Conservation (phyloP, 2,113 vertebrate species). For the Lipophrys pholis region DNA sequence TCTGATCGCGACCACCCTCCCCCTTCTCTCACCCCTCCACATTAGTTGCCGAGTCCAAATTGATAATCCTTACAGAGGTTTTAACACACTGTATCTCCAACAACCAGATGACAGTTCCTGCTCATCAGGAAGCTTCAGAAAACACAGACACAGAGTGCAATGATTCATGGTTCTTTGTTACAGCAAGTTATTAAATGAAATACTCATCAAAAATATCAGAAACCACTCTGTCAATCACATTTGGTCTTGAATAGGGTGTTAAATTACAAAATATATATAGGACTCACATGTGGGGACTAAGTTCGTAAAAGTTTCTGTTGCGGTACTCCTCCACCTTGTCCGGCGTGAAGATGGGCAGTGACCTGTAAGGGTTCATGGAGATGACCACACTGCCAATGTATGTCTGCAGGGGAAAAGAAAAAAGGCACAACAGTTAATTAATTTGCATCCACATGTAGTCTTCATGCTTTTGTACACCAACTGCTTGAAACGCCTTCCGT, state of each 20-base stretch:
- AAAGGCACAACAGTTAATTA: not conserved
- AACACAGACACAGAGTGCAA: not conserved
- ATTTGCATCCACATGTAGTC: not conserved
- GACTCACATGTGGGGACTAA: constrained; percentile 99
- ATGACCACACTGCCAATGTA: constrained; percentile 99
- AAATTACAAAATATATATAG: not conserved
- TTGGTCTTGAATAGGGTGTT: not conserved
- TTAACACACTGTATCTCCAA: constrained; percentile 17
- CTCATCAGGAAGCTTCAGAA: constrained; percentile 14
- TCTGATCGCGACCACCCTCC: constrained; percentile 40
- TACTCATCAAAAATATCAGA: constrained; percentile 9
- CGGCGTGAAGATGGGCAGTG: constrained; percentile 93
- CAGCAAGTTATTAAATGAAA: not conserved
- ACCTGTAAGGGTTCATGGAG: constrained; percentile 95
- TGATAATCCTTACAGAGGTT: constrained; percentile 45
- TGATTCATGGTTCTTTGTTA: not conserved
- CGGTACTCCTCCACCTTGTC: constrained; percentile 99
- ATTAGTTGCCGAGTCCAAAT: constrained; percentile 33
- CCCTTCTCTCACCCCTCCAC: not conserved
- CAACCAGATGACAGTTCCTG: constrained; percentile 16
- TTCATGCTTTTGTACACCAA: not conserved
- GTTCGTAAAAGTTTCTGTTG: constrained; percentile 98
- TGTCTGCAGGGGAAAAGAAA: constrained; percentile 81
- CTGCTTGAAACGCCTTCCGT: not conserved
- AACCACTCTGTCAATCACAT: constrained; percentile 3